Percentiles rank a stretch among this genome's conserved stretches.
Conservation (phyloP, 2,888 invertebrate genomes). For the Crocallis elinguaria region DNA sequence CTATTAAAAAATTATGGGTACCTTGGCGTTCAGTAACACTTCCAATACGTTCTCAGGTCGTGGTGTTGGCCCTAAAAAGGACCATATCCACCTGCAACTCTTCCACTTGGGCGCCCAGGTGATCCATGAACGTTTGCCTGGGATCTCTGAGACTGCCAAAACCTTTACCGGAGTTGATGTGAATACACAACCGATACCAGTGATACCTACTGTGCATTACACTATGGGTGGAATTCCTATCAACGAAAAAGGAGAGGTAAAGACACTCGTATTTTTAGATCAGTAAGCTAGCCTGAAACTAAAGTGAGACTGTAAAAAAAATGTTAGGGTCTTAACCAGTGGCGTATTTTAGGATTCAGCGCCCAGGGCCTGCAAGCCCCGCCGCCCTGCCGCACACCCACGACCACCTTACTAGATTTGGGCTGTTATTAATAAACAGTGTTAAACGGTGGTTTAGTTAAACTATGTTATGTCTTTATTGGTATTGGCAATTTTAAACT, state of each 20-base stretch:
- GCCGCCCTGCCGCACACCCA: no score
- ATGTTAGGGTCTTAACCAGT: no score
- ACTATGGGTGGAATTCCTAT: conserved; percentile 99
- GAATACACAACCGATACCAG: conserved; percentile 97
- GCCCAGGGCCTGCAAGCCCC: no score
- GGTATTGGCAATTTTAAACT: no score
- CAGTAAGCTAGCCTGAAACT: no score
- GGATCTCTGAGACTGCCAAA: conserved; percentile 98
- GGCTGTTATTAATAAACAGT: no score
- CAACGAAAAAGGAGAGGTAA: conserved; percentile 95
- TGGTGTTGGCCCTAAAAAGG: conserved; percentile 97
- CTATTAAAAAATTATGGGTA: background rate
- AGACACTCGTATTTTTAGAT: background rate
- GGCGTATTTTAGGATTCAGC: no score
- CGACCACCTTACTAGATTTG: no score
- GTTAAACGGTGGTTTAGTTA: no score
- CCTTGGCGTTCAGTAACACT: background rate
- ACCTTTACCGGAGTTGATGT: conserved; percentile 99
- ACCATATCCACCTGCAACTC: conserved; percentile 96
- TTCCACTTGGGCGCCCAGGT: conserved; percentile 97
- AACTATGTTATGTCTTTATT: no score
- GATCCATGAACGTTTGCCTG: conserved; percentile 91
- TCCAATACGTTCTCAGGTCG: conserved; percentile 78
- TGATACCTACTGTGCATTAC: conserved; percentile 99
- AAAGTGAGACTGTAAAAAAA: no score